phyloP scores from a whole-genome alignment of 2,113 vertebrate genomes.

The Ciconia boyciana region DNA sequence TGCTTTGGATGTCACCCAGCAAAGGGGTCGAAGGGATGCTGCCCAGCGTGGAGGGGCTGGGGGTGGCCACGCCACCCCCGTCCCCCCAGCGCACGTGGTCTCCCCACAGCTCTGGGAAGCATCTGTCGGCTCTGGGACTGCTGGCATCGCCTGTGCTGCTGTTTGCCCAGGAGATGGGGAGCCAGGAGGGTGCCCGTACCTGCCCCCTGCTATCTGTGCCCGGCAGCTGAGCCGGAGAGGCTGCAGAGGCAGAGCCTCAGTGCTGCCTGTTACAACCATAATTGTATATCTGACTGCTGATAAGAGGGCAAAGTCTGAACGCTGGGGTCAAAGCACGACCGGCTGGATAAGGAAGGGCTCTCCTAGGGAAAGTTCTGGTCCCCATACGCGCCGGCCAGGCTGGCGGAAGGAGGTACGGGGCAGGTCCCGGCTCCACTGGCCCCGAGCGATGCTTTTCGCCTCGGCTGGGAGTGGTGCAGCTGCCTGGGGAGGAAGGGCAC shows the following conservation, averaged over 20 bases:
- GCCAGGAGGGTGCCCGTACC: background rate
- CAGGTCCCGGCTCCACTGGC: rapidly evolving
- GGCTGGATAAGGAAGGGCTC: background rate
- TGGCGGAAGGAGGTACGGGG: background rate
- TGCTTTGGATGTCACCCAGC: background rate
- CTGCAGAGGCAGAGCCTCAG: background rate
- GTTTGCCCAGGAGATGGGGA: background rate
- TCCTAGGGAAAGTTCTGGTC: background rate
- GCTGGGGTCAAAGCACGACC: rapidly evolving
- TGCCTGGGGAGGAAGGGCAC: background rate
- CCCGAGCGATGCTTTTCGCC: rapidly evolving
- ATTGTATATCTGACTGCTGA: background rate
- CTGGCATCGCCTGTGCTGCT: rapidly evolving
- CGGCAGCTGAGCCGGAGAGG: background rate
- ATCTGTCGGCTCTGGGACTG: rapidly evolving
- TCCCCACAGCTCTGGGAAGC: background rate
- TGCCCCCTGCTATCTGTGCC: background rate
- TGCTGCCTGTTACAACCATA: background rate
- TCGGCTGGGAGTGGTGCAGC: background rate
- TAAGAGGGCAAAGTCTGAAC: conserved; percentile 32
- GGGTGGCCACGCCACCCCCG: rapidly evolving
- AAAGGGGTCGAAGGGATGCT: background rate
- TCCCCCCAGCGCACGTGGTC: rapidly evolving
- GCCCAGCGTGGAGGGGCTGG: rapidly evolving
- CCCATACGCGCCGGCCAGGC: rapidly evolving